phyloP scores from a whole-genome alignment of 2,113 vertebrate genomes.

The Xerus inauris region DNA sequence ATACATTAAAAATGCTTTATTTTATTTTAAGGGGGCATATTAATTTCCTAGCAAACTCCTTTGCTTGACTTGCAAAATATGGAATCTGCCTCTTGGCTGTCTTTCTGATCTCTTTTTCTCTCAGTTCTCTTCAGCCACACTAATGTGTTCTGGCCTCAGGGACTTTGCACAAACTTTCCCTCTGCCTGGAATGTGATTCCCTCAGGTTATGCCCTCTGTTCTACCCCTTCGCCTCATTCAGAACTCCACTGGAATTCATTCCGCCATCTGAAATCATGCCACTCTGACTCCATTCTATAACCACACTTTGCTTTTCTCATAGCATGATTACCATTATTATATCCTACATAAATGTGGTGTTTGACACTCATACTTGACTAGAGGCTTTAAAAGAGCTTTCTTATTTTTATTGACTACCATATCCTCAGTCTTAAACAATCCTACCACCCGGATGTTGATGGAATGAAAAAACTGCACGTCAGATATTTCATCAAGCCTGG shows the following conservation, averaged over 20 bases:
- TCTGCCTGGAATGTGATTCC: background rate
- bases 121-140: background rate
- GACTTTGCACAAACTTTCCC: background rate
- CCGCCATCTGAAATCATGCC: background rate
- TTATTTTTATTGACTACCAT: background rate
- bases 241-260: background rate
- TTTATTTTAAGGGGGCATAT: background rate
- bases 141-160: background rate
- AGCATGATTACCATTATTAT: background rate
- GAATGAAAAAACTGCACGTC: background rate
- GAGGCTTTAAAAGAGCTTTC: background rate
- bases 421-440: background rate
- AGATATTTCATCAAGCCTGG: background rate
- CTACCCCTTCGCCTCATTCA: background rate
- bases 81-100: background rate
- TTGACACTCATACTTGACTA: background rate
- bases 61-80: background rate
- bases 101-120: background rate
- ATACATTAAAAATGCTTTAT: background rate
- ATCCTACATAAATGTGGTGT: background rate
- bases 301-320: background rate
- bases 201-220: background rate
- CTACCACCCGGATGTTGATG: background rate
- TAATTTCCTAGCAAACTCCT: background rate
- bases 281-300: background rate